Evolutionary conservation across 2,113 vertebrate species (phyloP), one percentile per base, ranked within the genome.

Genomic region (Orientallactaga bullata): DNA sequence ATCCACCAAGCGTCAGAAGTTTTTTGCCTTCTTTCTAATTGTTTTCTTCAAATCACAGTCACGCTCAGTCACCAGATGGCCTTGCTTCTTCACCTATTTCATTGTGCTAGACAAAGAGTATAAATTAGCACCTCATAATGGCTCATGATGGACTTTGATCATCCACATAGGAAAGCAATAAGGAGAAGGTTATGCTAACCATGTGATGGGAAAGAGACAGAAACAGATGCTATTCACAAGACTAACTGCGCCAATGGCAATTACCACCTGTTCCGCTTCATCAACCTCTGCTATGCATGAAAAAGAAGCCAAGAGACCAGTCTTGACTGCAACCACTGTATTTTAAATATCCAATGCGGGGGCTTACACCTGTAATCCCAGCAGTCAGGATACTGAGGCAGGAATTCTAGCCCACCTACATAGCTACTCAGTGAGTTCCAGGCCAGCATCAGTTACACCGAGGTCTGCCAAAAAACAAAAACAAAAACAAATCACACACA

Each of bases 141-240:
- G 95, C 76, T 96, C 90, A 95, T 94, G 91, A 90, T 86, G 90
- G 90, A 96, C 78, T 94, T 95, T 94, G 94, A 94, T 95, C 91
- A 95, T 96, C 72, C 80, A 87, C 79, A 90, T 20, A 97, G 86
- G 81, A 90, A 96, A 96, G 89, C 69, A 88, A 91, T 83, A 73
- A 95, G 65, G 71, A 94, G 83, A 94, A 96, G 91, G 86, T 95
- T 97, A 94, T 91, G 90, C 90, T 97, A 95, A 97, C 94, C 87
- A 93, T 90, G 89, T 90, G 72, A 91, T 82, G 77, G 83, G 95
- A 96, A 79, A 97, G 82, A 91, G 93, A 95, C 81, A 96, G 91
- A 97, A 96, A 96, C 93, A 97, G 96, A 97, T 95, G 94, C 90
- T 96, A 83, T 92, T 95, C 90, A 85, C 83, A 89, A 94, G 82